These are phyloP conservation scores for Lethrus apterus DNA, from an alignment of 1,140 invertebrate species.

Conservation along the genomic window DNA sequence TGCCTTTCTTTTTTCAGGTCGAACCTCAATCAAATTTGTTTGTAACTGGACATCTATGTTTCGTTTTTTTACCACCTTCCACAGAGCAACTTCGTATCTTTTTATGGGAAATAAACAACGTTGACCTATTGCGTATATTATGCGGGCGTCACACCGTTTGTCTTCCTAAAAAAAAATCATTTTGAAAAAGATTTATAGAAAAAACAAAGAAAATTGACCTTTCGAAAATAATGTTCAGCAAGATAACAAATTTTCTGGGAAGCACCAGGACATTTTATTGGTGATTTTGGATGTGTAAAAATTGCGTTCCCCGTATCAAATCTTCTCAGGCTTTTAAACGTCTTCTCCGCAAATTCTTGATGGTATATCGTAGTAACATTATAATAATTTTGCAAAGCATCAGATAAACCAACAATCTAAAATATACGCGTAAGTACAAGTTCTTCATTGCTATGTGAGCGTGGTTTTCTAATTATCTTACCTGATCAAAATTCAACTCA, in stretches of 20 bases:
- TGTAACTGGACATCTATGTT: background rate
- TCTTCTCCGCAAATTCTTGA: constrained; percentile 3
- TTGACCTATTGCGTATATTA: background rate
- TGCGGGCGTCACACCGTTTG: background rate
- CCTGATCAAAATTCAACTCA: constrained; percentile 72
- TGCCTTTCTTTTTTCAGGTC: background rate
- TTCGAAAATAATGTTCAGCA: constrained; percentile 3
- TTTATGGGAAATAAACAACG: background rate
- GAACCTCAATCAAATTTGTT: background rate
- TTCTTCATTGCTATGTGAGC: constrained; percentile 1
- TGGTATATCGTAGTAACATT: background rate
- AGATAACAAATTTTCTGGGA: constrained; percentile 1
- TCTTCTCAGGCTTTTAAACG: background rate
- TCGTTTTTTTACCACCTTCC: background rate
- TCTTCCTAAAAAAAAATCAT: background rate
- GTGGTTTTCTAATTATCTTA: constrained; percentile 38
- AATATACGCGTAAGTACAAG: too few species aligned
- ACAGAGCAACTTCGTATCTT: background rate
- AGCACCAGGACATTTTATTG: constrained; percentile 7
- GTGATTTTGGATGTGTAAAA: background rate
- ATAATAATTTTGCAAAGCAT: background rate
- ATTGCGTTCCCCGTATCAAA: background rate
- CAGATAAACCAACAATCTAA: background rate
- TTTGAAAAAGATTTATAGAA: background rate
- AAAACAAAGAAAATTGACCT: background rate